Evolutionary conservation across 2,113 vertebrate genomes (phyloP).

Genomic region (Nesogale talazaci): DNA sequence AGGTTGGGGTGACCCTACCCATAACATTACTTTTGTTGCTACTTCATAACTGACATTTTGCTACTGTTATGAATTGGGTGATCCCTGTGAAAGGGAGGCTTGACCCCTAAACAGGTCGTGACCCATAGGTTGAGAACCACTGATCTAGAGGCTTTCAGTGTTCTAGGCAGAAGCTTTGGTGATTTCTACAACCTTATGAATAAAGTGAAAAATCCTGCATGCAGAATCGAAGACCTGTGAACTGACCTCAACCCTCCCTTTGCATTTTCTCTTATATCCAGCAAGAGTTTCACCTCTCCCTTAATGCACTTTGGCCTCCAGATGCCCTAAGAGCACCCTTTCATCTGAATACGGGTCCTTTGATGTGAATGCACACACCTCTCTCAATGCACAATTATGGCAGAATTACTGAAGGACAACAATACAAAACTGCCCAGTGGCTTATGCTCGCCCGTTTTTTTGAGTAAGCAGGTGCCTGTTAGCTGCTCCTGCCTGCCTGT

Average conservation of each 20-base stretch:
- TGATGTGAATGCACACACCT: not conserved
- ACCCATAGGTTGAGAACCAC: too few species aligned
- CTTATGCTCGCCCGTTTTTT: not conserved
- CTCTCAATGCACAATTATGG: not conserved
- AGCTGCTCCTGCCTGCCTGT: not conserved
- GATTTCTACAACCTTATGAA: not conserved
- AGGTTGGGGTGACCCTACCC: too few species aligned
- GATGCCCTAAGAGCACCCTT: not conserved
- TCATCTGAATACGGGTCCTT: not conserved
- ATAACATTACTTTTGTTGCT: not conserved
- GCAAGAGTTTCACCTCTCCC: fast-evolving
- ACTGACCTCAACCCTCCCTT: not conserved
- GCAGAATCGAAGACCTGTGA: not conserved
- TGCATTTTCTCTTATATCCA: not conserved
- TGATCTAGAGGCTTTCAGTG: not conserved
- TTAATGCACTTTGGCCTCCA: fast-evolving
- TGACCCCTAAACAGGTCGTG: too few species aligned
- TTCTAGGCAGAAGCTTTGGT: not conserved
- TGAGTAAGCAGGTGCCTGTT: not conserved
- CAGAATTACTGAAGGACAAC: not conserved
- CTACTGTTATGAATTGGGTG: too few species aligned
- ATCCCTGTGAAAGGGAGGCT: too few species aligned
- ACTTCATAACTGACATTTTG: not conserved
- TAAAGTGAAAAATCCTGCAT: not conserved
- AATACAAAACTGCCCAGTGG: not conserved